phyloP scores from a whole-genome alignment of 1,140 invertebrate species.

The Dendroctonus valens region DNA sequence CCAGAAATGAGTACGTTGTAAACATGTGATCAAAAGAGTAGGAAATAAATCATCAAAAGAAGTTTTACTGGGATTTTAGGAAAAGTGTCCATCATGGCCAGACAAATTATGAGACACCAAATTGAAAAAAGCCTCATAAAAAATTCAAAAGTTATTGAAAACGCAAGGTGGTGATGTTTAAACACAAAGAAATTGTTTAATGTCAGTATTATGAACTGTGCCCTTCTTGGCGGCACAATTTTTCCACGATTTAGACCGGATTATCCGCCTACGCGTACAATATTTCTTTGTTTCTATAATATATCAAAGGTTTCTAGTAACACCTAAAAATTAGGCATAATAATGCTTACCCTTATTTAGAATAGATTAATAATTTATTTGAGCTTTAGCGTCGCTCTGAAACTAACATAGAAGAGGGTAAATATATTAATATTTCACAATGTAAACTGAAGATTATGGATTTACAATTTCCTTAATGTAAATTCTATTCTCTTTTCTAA shows the following conservation, averaged over 20 bases:
- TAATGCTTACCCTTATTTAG: slow-evolving; percentile 30
- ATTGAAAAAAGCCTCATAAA: no score
- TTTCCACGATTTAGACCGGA: slow-evolving; percentile 15
- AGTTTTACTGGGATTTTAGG: no score
- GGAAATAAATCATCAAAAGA: no score
- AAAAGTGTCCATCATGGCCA: no score
- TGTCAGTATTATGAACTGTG: slow-evolving; percentile 4
- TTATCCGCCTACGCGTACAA: slow-evolving; percentile 1
- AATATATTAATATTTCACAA: slow-evolving; percentile 33
- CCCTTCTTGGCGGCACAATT: not conserved
- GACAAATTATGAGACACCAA: no score
- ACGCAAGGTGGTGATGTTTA: no score
- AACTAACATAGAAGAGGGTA: slow-evolving; percentile 29
- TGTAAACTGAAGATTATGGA: slow-evolving; percentile 16
- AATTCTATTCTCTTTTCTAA: not conserved
- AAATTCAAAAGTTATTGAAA: no score
- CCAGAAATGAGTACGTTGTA: no score
- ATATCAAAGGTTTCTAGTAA: slow-evolving; percentile 19
- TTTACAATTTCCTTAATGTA: slow-evolving; percentile 17
- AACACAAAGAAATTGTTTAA: not conserved
- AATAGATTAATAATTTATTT: slow-evolving; percentile 32
- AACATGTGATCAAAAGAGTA: no score
- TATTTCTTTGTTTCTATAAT: slow-evolving; percentile 20
- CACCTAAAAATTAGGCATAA: slow-evolving; percentile 23
- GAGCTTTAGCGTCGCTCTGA: slow-evolving; percentile 25